Evolutionary conservation across 2,888 invertebrate species (phyloP).

Genomic region (Orthosia incerta): DNA sequence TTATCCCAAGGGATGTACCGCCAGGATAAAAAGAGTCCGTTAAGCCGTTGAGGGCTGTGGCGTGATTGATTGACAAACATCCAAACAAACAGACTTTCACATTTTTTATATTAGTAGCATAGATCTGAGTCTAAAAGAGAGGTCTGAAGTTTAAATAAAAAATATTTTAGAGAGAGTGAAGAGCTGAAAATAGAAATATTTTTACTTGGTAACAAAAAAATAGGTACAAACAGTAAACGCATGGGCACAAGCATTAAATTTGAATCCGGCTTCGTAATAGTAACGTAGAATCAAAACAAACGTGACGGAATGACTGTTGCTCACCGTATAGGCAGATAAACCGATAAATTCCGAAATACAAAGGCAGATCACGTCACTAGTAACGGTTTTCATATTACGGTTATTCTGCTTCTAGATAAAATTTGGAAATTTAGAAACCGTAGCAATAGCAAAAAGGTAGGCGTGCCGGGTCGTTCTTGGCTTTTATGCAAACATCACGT

Average conservation of each 20-base stretch:
- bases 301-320: constrained; percentile 59
- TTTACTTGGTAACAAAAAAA: constrained; percentile 11
- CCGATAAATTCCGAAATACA: constrained; percentile 56
- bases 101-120: background rate
- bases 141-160: background rate
- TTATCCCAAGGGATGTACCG: background rate
- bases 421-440: constrained; percentile 77
- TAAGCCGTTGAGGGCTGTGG: no score
- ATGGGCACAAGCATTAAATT: constrained; percentile 9
- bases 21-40: background rate
- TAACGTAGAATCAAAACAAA: constrained; percentile 58
- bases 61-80: background rate
- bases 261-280: constrained; percentile 34
- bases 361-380: constrained; percentile 64
- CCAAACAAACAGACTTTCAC: background rate
- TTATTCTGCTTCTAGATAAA: constrained; percentile 72
- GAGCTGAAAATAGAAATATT: background rate
- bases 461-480: constrained; percentile 80
- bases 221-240: background rate
- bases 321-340: constrained; percentile 54
- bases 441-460: constrained; percentile 76
- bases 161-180: no score
- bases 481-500: constrained; percentile 79
- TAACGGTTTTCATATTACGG: constrained; percentile 74
- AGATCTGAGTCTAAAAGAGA: background rate